Evolutionary conservation across 2,797 vertebrate species (phyloP).

Genomic region (Graptemys geographica): DNA sequence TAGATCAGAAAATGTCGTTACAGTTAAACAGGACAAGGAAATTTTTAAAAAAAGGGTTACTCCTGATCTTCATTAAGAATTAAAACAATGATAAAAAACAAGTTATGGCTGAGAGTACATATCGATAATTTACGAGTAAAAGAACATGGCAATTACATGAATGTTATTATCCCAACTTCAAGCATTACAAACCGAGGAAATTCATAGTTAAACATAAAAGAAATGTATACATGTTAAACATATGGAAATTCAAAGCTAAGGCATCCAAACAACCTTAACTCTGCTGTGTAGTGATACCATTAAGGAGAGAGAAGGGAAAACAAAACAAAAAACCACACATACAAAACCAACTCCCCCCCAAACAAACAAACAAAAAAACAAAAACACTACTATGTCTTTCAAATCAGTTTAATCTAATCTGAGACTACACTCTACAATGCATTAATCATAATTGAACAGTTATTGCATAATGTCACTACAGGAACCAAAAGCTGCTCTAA

Average conservation of each 20-base stretch:
- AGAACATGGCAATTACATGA: not conserved
- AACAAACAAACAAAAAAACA: not conserved
- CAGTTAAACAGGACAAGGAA: not conserved
- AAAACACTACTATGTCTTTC: not conserved
- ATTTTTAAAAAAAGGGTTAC: not conserved
- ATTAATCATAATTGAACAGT: not conserved
- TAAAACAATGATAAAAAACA: not conserved
- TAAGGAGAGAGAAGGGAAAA: not conserved
- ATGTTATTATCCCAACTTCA: not conserved
- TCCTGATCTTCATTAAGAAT: not conserved
- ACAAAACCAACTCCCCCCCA: no score
- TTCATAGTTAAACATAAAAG: not conserved
- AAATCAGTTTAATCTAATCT: not conserved
- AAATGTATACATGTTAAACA: not conserved
- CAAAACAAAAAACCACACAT: no score
- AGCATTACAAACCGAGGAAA: not conserved
- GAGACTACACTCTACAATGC: not conserved
- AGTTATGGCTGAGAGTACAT: not conserved
- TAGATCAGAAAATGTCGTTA: not conserved
- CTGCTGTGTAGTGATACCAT: not conserved
- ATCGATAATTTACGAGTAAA: not conserved
- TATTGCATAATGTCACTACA: not conserved
- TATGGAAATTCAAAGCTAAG: not conserved
- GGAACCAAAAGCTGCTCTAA: not conserved
- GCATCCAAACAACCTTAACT: not conserved